A percentile compares a stretch with the other conserved stretches of the same genome.
Conservation (phyloP, 1,140 invertebrate species). For the Drosophila lowei region DNA sequence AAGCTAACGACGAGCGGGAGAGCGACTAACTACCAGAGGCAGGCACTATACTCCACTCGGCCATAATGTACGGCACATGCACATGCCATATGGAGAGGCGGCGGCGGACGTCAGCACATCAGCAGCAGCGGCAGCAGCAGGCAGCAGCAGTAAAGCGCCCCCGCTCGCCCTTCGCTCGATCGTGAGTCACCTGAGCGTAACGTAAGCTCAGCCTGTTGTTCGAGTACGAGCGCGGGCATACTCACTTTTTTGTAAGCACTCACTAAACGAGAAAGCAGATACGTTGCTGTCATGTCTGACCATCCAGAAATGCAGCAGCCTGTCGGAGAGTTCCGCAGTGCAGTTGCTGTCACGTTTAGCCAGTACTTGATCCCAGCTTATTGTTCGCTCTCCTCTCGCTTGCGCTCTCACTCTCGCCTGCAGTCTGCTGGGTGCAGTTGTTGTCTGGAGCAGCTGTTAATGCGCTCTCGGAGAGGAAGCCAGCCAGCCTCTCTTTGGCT, state of each 20-base stretch:
- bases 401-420: background rate
- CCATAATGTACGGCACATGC: conserved; percentile 61
- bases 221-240: conserved; percentile 39
- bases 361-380: background rate
- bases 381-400: conserved; percentile 5
- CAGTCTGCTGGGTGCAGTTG: conserved; percentile 3
- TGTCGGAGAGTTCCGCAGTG: too few relatives aligned
- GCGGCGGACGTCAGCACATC: conserved; percentile 28
- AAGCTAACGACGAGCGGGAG: conserved; percentile 16
- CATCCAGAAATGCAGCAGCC: too few relatives aligned
- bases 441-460: conserved; percentile 29
- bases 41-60: conserved; percentile 32
- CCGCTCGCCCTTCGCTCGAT: conserved; percentile 66
- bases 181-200: conserved; percentile 82
- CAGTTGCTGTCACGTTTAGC: too few relatives aligned
- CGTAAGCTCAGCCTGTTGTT: conserved; percentile 78
- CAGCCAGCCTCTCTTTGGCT: conserved; percentile 21
- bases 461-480: conserved; percentile 13
- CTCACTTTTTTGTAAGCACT: background rate
- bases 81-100: conserved; percentile 44
- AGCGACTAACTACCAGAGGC: conserved; percentile 64
- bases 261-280: too few relatives aligned
- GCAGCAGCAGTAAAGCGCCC: conserved; percentile 41
- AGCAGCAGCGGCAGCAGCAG: conserved; percentile 6
- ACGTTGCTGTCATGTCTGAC: too few relatives aligned